These are phyloP conservation scores for Drosophila recens DNA, from an alignment of 2,888 invertebrate species.

Conservation along the genomic window DNA sequence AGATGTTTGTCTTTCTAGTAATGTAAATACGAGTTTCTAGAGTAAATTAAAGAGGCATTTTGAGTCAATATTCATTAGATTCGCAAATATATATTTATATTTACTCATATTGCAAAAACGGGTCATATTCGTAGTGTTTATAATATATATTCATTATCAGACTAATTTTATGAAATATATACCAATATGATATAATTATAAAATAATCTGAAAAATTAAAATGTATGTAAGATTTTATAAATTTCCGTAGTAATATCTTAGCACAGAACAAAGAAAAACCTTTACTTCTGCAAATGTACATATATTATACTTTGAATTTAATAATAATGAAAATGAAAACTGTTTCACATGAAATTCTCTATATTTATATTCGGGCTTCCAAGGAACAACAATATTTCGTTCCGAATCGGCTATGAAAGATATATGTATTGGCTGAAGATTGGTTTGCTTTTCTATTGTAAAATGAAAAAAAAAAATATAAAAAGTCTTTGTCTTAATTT, in stretches of 20 bases:
- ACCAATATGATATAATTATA: too few relatives aligned
- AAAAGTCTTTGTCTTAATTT: not conserved
- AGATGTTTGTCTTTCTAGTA: not conserved
- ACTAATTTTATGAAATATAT: too few relatives aligned
- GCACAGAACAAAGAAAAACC: not conserved
- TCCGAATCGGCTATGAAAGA: not conserved
- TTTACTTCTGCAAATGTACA: not conserved
- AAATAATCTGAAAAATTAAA: not conserved
- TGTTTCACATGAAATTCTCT: not conserved
- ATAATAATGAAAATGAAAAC: not conserved
- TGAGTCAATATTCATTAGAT: too few relatives aligned
- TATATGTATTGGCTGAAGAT: not conserved
- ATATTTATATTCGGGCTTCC: too few relatives aligned
- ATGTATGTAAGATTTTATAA: too few relatives aligned
- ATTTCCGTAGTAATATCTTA: not conserved
- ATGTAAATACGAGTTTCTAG: not conserved
- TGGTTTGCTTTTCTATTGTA: not conserved
- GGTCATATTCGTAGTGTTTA: too few relatives aligned
- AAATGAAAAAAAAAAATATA: not conserved
- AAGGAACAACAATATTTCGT: too few relatives aligned
- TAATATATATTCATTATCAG: too few relatives aligned
- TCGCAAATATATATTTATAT: too few relatives aligned
- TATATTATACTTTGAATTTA: not conserved
- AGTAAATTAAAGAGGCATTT: not conserved
- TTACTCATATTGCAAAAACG: too few relatives aligned